Evolutionary conservation across 2,797 vertebrate species (phyloP).

Genomic region (Lagorchestes hirsutus): DNA sequence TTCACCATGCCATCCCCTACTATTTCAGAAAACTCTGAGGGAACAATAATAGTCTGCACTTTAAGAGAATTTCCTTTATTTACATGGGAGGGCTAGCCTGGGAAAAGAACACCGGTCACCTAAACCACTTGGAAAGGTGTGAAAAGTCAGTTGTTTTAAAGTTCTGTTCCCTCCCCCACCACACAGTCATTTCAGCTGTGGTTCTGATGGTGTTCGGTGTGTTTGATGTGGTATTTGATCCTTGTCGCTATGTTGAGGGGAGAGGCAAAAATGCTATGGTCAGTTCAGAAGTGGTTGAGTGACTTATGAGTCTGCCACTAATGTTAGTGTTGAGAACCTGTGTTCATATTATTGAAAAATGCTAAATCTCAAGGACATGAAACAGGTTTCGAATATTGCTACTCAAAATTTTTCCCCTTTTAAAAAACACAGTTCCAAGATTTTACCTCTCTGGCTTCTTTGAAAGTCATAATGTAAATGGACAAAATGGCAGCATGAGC

Average conservation of each 20-base stretch:
- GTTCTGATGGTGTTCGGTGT: not conserved
- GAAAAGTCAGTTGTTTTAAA: not conserved
- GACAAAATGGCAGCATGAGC: not conserved
- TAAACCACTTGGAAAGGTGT: not conserved
- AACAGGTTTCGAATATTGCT: not conserved
- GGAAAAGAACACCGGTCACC: not conserved
- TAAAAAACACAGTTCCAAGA: not conserved
- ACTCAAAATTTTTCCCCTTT: slow-evolving; percentile 32
- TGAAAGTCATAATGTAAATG: not conserved
- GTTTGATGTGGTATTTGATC: not conserved
- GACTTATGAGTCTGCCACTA: not conserved
- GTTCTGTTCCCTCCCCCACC: not conserved
- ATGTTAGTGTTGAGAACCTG: not conserved
- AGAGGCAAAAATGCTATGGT: not conserved
- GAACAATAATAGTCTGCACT: not conserved
- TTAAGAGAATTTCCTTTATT: not conserved
- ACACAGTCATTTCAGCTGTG: not conserved
- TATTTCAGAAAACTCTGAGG: not conserved
- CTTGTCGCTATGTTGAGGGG: not conserved
- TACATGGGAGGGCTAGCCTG: not conserved
- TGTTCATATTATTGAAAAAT: not conserved
- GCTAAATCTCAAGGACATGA: not conserved
- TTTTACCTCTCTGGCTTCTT: slow-evolving; percentile 22
- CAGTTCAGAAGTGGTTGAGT: not conserved
- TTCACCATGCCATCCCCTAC: slow-evolving; percentile 19